These are phyloP conservation scores for Holotrichia oblita DNA, from an alignment of 1,140 invertebrate genomes.

Conservation along the genomic window DNA sequence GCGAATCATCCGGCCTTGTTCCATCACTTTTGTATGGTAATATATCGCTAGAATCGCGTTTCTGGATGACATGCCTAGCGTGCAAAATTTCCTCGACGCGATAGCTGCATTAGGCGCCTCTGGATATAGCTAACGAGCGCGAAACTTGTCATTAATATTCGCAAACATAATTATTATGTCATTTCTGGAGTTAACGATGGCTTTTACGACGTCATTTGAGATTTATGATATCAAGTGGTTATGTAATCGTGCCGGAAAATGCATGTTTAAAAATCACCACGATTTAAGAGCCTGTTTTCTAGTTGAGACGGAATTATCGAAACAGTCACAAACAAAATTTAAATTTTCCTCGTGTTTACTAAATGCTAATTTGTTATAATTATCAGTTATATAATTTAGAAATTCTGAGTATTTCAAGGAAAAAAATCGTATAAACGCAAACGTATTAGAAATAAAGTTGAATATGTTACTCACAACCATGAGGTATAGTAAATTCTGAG, in stretches of 20 bases:
- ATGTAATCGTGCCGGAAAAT: background rate
- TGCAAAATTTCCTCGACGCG: background rate
- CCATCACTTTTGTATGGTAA: slow-evolving; percentile 1
- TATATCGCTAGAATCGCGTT: background rate
- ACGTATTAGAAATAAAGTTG: too few species aligned
- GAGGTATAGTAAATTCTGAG: too few species aligned
- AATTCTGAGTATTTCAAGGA: too few species aligned
- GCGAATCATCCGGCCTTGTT: background rate
- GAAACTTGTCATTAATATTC: background rate
- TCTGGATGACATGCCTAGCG: background rate
- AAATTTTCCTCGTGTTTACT: too few species aligned
- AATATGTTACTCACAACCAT: too few species aligned
- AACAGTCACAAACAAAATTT: too few species aligned
- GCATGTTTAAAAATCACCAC: background rate
- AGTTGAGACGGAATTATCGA: too few species aligned
- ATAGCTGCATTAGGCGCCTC: background rate
- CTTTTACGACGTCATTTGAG: background rate
- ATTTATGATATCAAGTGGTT: background rate
- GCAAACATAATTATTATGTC: background rate
- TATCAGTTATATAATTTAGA: too few species aligned
- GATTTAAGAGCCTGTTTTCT: too few species aligned
- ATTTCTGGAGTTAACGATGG: background rate
- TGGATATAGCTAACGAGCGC: background rate
- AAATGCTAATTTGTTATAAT: too few species aligned
- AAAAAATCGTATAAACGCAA: too few species aligned